Conservation (phyloP, 2,888 invertebrate species). For the Congeria kusceri region DNA sequence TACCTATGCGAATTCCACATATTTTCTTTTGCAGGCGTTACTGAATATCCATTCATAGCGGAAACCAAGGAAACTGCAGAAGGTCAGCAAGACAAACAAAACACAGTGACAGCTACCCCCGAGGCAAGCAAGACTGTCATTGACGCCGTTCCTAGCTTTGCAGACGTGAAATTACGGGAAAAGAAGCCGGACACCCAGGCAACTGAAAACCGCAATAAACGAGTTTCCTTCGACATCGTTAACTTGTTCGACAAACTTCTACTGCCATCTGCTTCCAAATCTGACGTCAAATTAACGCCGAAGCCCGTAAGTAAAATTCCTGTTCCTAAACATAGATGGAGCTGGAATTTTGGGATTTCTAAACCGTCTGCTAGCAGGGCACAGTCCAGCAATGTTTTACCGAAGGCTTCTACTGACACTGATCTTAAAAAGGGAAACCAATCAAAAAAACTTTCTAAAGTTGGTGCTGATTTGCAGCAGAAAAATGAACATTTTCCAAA, state of each 20-base stretch:
- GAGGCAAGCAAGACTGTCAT: conserved; percentile 4
- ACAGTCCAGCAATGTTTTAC: not conserved
- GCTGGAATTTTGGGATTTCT: conserved; percentile 58
- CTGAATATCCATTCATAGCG: conserved; percentile 66
- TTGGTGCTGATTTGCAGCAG: not conserved
- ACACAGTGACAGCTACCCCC: conserved; percentile 1
- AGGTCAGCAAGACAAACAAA: not conserved
- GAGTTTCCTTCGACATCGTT: conserved; percentile 75
- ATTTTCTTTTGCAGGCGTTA: conserved; percentile 28
- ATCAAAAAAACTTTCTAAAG: conserved; percentile 15
- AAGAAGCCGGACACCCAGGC: conserved; percentile 24
- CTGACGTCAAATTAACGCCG: conserved; percentile 42
- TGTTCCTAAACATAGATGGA: conserved; percentile 56
- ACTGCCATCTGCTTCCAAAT: conserved; percentile 62
- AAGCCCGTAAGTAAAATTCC: conserved; percentile 55
- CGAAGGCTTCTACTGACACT: conserved; percentile 36
- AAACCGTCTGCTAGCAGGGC: conserved; percentile 20
- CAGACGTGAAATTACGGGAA: conserved; percentile 35
- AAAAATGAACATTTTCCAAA: conserved; percentile 56
- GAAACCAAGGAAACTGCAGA: conserved; percentile 26
- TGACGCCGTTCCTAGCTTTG: not conserved
- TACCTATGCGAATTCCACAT: too few species aligned
- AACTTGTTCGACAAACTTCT: conserved; percentile 80
- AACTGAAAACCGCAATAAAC: conserved; percentile 53
- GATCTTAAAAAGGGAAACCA: conserved; percentile 14